A percentile compares a stretch with the other conserved stretches of the same genome.
Evolutionary conservation across 2,113 vertebrate species (phyloP).

Genomic region (Sphaerodactylus townsendi): DNA sequence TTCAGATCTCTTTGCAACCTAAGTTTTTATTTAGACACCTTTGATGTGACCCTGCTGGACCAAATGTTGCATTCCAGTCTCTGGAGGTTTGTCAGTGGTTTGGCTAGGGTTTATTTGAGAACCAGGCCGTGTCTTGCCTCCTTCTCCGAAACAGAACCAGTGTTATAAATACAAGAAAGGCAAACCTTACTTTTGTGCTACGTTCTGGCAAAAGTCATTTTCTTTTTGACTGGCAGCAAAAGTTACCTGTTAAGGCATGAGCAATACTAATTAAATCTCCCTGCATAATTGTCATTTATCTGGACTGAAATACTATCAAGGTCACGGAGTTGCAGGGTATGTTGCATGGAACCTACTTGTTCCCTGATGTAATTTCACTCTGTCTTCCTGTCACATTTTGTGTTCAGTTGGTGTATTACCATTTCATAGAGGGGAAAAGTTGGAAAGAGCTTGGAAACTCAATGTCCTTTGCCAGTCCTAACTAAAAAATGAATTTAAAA

Average conservation of each 20-base stretch:
- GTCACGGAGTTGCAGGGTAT: too few species aligned
- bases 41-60: neutral
- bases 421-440: neutral
- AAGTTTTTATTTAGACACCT: neutral
- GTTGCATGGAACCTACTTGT: neutral
- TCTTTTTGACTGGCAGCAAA: conserved; percentile 16
- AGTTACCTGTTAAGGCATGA: neutral
- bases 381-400: conserved; percentile 3
- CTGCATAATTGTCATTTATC: conserved; percentile 13
- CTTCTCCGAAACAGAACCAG: accelerated
- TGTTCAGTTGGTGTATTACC: neutral
- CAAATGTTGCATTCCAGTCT: neutral
- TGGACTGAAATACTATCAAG: too few species aligned
- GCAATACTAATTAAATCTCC: neutral
- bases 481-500: neutral
- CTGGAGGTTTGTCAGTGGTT: neutral
- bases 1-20: neutral
- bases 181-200: neutral
- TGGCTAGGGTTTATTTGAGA: neutral
- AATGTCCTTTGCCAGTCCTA: neutral
- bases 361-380: neutral
- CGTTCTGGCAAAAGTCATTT: accelerated
- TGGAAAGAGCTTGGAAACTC: neutral
- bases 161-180: neutral
- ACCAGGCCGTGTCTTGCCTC: neutral